phyloP scores from a whole-genome alignment of 2,113 vertebrate genomes.

The Ameiurus melas region DNA sequence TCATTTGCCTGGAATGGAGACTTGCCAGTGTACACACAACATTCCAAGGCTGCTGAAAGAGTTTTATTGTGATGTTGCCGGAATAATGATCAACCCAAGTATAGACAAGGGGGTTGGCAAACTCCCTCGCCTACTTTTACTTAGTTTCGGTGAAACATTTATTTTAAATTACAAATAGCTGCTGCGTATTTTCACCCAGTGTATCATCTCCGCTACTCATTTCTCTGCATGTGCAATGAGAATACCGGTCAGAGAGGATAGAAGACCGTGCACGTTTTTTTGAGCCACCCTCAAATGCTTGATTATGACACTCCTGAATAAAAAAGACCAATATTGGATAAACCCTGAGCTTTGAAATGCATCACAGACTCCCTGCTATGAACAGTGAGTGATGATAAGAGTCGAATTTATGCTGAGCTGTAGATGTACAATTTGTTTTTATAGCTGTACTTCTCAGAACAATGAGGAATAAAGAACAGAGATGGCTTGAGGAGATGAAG shows the following conservation, averaged over 20 bases:
- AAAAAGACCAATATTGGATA: not conserved
- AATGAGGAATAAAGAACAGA: not conserved
- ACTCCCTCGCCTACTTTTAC: not conserved
- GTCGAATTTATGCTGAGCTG: not conserved
- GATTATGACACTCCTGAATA: not conserved
- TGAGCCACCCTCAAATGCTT: not conserved
- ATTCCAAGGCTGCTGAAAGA: constrained; percentile 30
- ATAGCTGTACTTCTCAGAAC: not conserved
- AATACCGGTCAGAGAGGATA: not conserved
- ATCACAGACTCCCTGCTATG: not conserved
- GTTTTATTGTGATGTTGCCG: constrained; percentile 23
- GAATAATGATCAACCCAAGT: constrained; percentile 10
- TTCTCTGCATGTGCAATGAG: not conserved
- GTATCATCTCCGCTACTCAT: not conserved
- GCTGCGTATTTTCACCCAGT: not conserved
- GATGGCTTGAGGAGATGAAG: not conserved
- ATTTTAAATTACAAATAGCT: not conserved
- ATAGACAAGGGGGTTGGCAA: constrained; percentile 2
- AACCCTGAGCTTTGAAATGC: not conserved
- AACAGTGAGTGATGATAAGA: not conserved
- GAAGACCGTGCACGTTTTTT: not conserved
- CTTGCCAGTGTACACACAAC: constrained; percentile 14
- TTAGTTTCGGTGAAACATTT: not conserved
- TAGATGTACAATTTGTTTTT: not conserved
- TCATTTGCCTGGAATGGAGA: constrained; percentile 22